These are phyloP conservation scores for Onychomys torridus DNA, from an alignment of 2,797 vertebrate species.

Conservation along the genomic window DNA sequence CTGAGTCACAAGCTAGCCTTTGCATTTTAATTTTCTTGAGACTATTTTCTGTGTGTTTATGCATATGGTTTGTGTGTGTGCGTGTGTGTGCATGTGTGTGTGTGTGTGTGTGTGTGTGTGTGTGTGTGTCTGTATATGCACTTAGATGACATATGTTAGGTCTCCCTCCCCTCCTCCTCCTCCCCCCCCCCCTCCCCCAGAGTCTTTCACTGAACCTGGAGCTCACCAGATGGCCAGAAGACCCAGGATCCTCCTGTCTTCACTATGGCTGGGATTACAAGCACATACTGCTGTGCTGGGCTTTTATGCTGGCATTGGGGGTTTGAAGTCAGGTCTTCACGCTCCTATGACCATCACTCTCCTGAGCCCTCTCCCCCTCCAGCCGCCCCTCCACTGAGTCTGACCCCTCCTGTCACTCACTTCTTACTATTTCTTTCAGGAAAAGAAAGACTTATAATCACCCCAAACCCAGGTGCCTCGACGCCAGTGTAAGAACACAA, in stretches of 20 bases:
- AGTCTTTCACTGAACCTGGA: background rate
- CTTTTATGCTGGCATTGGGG: background rate
- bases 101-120: background rate
- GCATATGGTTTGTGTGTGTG: rapidly evolving
- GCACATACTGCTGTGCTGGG: background rate
- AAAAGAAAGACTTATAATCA: background rate
- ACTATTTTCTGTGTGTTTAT: background rate
- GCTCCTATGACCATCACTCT: rapidly evolving
- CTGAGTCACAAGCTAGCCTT: background rate
- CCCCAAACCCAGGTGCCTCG: background rate
- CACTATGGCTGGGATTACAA: background rate
- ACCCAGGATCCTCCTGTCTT: background rate
- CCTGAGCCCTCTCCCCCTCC: background rate
- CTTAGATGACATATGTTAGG: background rate
- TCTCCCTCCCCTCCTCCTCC: no score
- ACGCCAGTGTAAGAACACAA: background rate
- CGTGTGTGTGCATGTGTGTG: background rate
- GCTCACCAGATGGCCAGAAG: background rate
- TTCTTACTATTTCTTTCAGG: background rate
- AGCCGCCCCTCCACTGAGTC: background rate
- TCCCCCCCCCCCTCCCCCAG: rapidly evolving
- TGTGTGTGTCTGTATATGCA: background rate
- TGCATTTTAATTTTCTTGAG: conserved; percentile 17
- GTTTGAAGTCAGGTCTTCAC: background rate
- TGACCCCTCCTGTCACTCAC: background rate